A percentile compares a stretch with the other conserved stretches of the same genome.
phyloP scores from a whole-genome alignment of 2,888 invertebrate species.

The Rotaria socialis region DNA sequence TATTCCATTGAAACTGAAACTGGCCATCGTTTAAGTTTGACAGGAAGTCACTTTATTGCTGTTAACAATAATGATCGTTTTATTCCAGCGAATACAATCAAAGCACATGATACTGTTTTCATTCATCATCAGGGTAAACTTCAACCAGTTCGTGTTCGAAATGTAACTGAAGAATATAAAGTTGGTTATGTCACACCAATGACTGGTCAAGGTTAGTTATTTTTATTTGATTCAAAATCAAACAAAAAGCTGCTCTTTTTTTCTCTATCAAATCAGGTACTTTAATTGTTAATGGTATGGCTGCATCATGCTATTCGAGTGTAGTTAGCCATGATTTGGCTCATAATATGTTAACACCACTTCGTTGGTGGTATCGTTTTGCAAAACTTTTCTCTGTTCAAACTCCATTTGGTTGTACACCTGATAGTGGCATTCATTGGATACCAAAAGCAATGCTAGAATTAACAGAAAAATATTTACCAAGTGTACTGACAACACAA shows the following conservation, averaged over 20 bases:
- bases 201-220: neutral
- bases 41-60: conserved; percentile 44
- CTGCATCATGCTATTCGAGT: conserved; percentile 42
- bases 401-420: conserved; percentile 25
- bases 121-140: conserved; percentile 37
- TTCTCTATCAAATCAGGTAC: conserved; percentile 3
- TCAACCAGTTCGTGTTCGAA: conserved; percentile 38
- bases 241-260: neutral
- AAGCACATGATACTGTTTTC: conserved; percentile 37
- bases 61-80: conserved; percentile 34
- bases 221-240: no score
- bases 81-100: neutral
- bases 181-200: conserved; percentile 19
- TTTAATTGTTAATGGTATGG: conserved; percentile 43
- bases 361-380: conserved; percentile 45
- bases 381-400: conserved; percentile 12
- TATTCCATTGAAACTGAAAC: conserved; percentile 41
- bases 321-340: conserved; percentile 44
- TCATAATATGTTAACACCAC: conserved; percentile 42
- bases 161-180: conserved; percentile 37
- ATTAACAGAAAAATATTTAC: conserved; percentile 12
- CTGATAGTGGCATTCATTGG: conserved; percentile 32
- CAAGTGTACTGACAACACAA: conserved; percentile 5
- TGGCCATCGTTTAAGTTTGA: conserved; percentile 39
- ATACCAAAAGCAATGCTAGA: conserved; percentile 4